Percentiles rank a stretch among this genome's conserved stretches.
Conservation (phyloP, 2,797 vertebrate genomes). For the Characodon lateralis region DNA sequence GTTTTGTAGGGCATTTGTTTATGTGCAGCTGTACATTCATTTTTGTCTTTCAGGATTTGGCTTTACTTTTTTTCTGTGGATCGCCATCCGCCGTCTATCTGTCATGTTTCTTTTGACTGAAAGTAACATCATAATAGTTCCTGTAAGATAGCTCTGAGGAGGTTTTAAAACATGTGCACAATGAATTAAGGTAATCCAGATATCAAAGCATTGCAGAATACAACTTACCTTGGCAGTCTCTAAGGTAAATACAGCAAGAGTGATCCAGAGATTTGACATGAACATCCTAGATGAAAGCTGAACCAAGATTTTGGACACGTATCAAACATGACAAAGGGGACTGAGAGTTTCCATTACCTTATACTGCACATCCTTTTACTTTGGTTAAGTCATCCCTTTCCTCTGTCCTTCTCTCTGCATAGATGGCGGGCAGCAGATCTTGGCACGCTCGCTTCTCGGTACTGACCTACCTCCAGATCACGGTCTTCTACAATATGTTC, state of each 20-base stretch:
- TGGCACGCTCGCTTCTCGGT: constrained; percentile 96
- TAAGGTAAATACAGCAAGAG: background rate
- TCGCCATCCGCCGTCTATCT: background rate
- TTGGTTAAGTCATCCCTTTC: background rate
- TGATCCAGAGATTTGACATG: background rate
- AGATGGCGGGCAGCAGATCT: constrained; percentile 92
- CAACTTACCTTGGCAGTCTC: background rate
- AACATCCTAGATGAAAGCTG: no score
- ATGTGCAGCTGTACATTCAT: background rate
- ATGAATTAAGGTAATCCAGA: no score
- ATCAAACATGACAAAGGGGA: background rate
- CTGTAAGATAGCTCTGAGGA: no score
- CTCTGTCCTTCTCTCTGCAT: constrained; percentile 5
- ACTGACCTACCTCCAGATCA: constrained; percentile 95
- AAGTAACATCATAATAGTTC: no score
- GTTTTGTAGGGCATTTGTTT: no score
- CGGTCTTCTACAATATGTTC: constrained; percentile 98
- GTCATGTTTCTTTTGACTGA: no score
- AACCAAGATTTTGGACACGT: no score
- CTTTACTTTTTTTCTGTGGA: background rate
- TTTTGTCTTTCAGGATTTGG: background rate
- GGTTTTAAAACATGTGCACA: no score
- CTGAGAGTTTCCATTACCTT: background rate
- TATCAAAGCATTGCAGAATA: background rate
- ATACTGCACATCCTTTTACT: background rate